These are phyloP conservation scores for Melieria picta DNA, from an alignment of 2,888 invertebrate genomes.

Conservation along the genomic window DNA sequence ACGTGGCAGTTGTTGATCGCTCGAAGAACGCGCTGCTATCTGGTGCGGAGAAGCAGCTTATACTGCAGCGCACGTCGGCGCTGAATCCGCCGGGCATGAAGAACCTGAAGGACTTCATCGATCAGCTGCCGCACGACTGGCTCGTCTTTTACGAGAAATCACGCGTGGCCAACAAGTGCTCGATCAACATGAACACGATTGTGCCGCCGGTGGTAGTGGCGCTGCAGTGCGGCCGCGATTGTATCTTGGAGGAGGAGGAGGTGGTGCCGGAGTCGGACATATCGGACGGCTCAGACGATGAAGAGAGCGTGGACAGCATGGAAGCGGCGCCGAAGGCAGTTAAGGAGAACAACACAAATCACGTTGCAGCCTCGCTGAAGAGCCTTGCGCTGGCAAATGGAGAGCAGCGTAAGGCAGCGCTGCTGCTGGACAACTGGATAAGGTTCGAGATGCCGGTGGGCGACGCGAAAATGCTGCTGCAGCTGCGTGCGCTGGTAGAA, in stretches of 20 bases:
- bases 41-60: constrained; percentile 70
- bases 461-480: constrained; percentile 60
- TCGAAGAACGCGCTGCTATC: constrained; percentile 73
- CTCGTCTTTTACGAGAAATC: constrained; percentile 88
- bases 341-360: constrained; percentile 27
- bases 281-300: constrained; percentile 50
- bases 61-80: constrained; percentile 72
- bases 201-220: constrained; percentile 85
- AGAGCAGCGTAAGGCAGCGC: constrained; percentile 40
- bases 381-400: constrained; percentile 54
- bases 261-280: constrained; percentile 38
- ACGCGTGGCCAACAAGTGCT: constrained; percentile 74
- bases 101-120: constrained; percentile 52
- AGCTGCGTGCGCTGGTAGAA: constrained; percentile 45
- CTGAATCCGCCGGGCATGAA: constrained; percentile 51
- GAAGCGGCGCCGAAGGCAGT: constrained; percentile 1
- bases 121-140: constrained; percentile 81
- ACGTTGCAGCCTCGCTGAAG: constrained; percentile 52
- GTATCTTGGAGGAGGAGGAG: constrained; percentile 40
- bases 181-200: constrained; percentile 81
- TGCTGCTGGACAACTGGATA: constrained; percentile 81
- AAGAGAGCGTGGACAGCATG: constrained; percentile 29
- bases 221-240: constrained; percentile 69
- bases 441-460: constrained; percentile 76
- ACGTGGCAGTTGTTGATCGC: constrained; percentile 79